Evolutionary conservation across 2,113 vertebrate species (phyloP).

Genomic region (Clarias gariepinus): DNA sequence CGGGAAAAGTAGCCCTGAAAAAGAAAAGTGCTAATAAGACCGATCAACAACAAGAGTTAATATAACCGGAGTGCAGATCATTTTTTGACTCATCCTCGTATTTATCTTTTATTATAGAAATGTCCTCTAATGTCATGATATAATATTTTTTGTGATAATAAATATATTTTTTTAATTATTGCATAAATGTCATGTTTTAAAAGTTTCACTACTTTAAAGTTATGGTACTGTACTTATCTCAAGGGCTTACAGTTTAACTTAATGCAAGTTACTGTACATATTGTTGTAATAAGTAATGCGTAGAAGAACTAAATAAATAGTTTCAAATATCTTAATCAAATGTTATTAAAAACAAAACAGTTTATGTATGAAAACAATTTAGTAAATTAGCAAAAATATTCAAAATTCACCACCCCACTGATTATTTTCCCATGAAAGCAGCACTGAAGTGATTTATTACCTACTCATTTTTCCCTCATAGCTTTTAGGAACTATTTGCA

Average conservation of each 20-base stretch:
- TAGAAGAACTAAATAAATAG: no score
- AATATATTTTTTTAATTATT: no score
- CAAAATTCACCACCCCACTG: background rate
- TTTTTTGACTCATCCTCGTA: no score
- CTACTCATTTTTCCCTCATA: background rate
- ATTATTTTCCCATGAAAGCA: background rate
- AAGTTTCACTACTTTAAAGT: background rate
- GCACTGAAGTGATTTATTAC: background rate
- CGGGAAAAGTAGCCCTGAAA: no score
- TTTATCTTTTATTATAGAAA: background rate
- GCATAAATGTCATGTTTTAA: background rate
- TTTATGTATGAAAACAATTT: background rate
- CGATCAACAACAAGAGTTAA: no score
- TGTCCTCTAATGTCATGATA: background rate
- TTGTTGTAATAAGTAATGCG: no score
- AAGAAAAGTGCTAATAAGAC: no score
- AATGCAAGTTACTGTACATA: no score
- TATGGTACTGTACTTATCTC: no score
- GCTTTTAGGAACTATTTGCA: background rate
- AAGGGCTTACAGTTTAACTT: background rate
- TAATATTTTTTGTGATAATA: background rate
- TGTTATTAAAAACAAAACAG: background rate
- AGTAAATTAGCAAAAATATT: background rate
- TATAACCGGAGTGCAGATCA: no score
- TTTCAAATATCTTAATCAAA: no score